Evolutionary conservation across 2,888 invertebrate genomes (phyloP), one percentile per base, ranked within the genome.

Genomic region (Neoascia interrupta): DNA sequence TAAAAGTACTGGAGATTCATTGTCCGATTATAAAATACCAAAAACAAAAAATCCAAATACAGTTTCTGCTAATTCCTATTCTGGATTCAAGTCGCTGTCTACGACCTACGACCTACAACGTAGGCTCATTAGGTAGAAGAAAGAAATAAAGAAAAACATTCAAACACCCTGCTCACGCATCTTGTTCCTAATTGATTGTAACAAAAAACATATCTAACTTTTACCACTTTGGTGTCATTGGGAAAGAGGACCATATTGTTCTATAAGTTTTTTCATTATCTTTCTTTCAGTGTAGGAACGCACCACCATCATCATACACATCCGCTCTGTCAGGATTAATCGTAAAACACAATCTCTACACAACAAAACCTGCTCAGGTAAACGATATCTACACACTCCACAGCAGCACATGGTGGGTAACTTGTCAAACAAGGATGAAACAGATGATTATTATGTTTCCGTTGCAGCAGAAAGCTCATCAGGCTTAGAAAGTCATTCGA

Each of bases 341-440:
- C 11, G 36, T 41, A 39, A 43, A 61, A 34, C 15, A 54, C 37
- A 68, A 37, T 31, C 45, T 28, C n/a, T 34, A 36, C 10, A 6
- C 23, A 15, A 15, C 13, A 31, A 31, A 31, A 47, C 43, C 45
- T 49, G 36, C 61, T 43, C 39, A 76, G 76, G 69, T 64, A 51
- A 70, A 60, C 26, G 53, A 76, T 70, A 47, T n/a, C 41, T 43
- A 51, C 21, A 28, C 19, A 63, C 26, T 51, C 58, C 36, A 51
- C 13, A n/a, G n/a, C n/a, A n/a, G n/a, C n/a, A n/a, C n/a, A n/a
- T n/a, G n/a, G n/a, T n/a, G 41, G 51, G 53, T 39, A 45, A 58
- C 70, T 70, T 76, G 53, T 70, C 64, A 76, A 76, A 76, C 75
- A 70, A 53, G 70, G 47, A 70, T 47, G 36, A 64, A 64, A 64